Evolutionary conservation across 2,888 invertebrate species (phyloP), one percentile per base, ranked within the genome.

Genomic region (Encarsia formosa): DNA sequence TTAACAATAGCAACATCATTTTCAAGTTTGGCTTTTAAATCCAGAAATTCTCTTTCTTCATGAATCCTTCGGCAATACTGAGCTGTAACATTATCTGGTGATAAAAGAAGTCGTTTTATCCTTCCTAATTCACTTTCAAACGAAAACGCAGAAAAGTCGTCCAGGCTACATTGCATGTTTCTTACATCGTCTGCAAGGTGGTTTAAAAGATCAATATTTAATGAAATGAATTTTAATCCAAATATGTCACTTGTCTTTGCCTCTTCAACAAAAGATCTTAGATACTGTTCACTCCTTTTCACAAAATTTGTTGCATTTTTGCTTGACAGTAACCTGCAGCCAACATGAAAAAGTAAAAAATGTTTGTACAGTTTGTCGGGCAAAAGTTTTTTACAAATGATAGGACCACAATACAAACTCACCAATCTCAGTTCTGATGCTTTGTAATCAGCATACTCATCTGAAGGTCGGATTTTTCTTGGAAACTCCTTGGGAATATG

Each of bases 11-110:
- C n/a, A 4, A 32, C 11, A 20, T 39, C 5, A 16, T 5, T 18
- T 24, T 6, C 15, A n/a, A 16, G 1, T 34, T 5, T 18, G 6
- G 32, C 13, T 18, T 11, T 11, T 5, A 24, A 2, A 18, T 39
- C 4, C 11, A 39, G 4, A 19, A 32, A 15, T 19, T 23, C 11
- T 26, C 16, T 39, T 31, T 49, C 20, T 40, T 31, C 34, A 41
- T 49, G 20, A 4, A 40, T 2, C 16, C 49, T 4, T 26, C 48
- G 2, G 19, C 52, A 52, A 37, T 48, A 52, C 18, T 52, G 52
- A 11, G 43, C 48, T 5, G 43, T 11, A 8, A 16, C 32, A n/a
- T 20, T 38, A 16, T 24, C 9, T 6, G 40, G 49, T 2, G 39
- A 40, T 4, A 23, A 16, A 9, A 53, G 26, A 23, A 23, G 1